Evolutionary conservation across 2,888 invertebrate species (phyloP), one percentile per base, ranked within the genome.

Genomic region (Spicauda simplicius): DNA sequence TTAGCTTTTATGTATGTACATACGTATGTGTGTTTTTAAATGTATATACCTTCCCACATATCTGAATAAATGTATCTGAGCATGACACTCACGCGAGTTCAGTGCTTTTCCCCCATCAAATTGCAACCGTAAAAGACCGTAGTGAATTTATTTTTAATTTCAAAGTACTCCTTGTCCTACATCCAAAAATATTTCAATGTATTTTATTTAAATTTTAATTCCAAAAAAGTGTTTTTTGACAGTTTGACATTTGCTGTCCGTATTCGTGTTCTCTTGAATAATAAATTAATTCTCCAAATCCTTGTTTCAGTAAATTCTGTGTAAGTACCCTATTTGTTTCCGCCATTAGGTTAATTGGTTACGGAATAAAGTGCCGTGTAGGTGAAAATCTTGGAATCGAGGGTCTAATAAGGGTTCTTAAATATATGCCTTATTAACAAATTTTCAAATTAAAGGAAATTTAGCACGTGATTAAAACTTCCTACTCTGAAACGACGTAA

Each of bases 281-380:
- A 65, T 65, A 59, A 53, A 54, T 59, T 41, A 18, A 59, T 59
- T 65, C 53, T 59, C 54, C 18, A 25, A 59, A 48, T 65, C 11
- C 25, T 30, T 30, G 7, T 11, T 19, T 30, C 54, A 65, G 59
- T 65, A 65, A 59, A 65, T 65, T 59, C 19, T 54, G 54, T 59
- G 58, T 59, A 65, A 59, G 59, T 59, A 54, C 65, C 57, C 59
- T 65, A 65, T 65, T 65, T 65, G 59, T 58, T 59, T 59, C 54
- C 45, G 41, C 64, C 53, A 65, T 65, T 65, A 65, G 59, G 65
- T n/a, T 65, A 65, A 65, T 65, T 65, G 65, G 58, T 65, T 59
- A 45, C 54, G 45, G 48, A 65, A 48, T 65, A 65, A 65, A 48
- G 53, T 59, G 58, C 64, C 58, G 64, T 16, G 61, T 65, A 65